phyloP scores from a whole-genome alignment of 2,797 vertebrate genomes.

The Cossypha niveicapilla region DNA sequence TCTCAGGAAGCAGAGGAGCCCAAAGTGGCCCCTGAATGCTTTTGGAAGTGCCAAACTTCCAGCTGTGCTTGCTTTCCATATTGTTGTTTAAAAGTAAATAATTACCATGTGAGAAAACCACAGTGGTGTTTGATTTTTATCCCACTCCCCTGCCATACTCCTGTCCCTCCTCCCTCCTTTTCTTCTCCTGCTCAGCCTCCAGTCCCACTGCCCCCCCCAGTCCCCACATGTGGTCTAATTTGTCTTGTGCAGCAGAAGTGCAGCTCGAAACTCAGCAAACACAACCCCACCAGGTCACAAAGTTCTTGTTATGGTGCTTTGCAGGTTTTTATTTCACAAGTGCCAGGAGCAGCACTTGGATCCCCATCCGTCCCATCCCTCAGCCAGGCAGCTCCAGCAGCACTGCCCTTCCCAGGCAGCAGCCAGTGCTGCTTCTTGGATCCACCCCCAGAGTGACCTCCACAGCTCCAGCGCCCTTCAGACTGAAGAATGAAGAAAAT shows the following conservation, averaged over 20 bases:
- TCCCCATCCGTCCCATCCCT: neutral
- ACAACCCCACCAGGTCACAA: neutral
- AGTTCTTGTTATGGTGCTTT: accelerated
- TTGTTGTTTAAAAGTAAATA: slow-evolving; percentile 37
- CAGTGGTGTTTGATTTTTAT: neutral
- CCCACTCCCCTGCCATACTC: neutral
- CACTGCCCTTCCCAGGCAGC: neutral
- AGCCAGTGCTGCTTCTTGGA: neutral
- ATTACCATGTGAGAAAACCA: slow-evolving; percentile 24
- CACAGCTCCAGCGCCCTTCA: neutral
- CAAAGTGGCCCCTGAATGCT: neutral
- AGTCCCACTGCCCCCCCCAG: neutral
- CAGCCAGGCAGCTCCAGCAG: neutral
- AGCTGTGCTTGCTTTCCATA: neutral
- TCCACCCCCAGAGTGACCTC: accelerated
- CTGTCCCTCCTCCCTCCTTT: neutral
- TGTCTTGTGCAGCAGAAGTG: neutral
- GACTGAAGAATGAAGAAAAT: neutral
- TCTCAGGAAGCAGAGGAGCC: neutral
- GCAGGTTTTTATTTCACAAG: neutral
- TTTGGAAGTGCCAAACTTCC: neutral
- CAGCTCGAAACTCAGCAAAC: neutral
- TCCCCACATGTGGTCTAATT: neutral
- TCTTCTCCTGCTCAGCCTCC: neutral
- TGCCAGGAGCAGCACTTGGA: accelerated